A percentile compares a stretch with the other conserved stretches of the same genome.
phyloP scores from a whole-genome alignment of 2,113 vertebrate species.

The Semnopithecus entellus region DNA sequence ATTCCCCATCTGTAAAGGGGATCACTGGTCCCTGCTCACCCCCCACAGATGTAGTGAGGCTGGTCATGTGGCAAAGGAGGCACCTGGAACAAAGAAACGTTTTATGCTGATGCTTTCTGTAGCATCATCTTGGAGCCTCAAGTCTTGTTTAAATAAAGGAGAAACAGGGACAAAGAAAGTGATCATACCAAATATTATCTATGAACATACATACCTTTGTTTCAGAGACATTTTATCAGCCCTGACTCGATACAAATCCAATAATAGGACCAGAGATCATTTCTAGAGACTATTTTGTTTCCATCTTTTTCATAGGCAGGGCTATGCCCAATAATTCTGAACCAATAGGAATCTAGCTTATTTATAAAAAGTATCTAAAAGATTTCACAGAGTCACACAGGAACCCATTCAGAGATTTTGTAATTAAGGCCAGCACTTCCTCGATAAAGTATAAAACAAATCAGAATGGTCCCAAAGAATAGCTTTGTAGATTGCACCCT shows the following conservation, averaged over 20 bases:
- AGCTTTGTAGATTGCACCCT: not conserved
- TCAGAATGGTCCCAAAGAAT: not conserved
- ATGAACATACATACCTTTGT: not conserved
- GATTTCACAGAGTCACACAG: not conserved
- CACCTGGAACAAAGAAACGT: not conserved
- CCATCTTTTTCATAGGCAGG: not conserved
- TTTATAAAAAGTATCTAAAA: not conserved
- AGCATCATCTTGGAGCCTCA: not conserved
- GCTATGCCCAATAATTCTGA: not conserved
- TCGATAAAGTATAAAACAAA: not conserved
- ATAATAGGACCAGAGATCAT: not conserved
- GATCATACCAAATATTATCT: not conserved
- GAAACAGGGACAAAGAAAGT: not conserved
- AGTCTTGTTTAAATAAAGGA: not conserved
- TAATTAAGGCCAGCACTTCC: not conserved
- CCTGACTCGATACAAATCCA: not conserved
- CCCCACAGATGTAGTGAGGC: not conserved
- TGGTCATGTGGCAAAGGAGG: not conserved
- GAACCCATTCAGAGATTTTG: not conserved
- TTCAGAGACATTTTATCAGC: slow-evolving; percentile 9
- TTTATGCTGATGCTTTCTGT: not conserved
- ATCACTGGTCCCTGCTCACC: not conserved
- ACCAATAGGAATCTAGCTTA: not conserved
- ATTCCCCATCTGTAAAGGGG: not conserved
- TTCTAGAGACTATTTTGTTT: slow-evolving; percentile 33